Percentiles rank a stretch among this genome's conserved stretches.
Conservation (phyloP, 2,113 vertebrate species). For the Oryzias woworae region DNA sequence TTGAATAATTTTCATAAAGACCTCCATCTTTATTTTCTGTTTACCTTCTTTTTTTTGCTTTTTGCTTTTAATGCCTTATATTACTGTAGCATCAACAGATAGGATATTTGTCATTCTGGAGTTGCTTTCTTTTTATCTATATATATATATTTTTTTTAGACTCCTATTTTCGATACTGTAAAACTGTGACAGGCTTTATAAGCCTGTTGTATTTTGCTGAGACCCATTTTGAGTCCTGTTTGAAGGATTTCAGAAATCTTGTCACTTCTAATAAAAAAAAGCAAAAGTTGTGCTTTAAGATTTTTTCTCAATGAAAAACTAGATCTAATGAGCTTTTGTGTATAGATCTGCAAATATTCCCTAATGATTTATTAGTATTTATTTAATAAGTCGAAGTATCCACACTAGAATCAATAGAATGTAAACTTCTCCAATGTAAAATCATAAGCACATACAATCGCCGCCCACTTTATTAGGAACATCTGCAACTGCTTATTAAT, state of each 20-base stretch:
- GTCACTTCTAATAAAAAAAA: conserved; percentile 96
- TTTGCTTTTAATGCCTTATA: conserved; percentile 76
- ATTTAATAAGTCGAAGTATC: too few relatives aligned
- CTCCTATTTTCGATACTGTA: conserved; percentile 92
- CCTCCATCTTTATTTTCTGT: conserved; percentile 16
- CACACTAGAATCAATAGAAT: too few relatives aligned
- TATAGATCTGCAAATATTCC: too few relatives aligned
- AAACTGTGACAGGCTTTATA: conserved; percentile 97
- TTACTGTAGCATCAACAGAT: conserved; percentile 63
- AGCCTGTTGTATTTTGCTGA: conserved; percentile 97
- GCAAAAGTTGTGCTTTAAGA: conserved; percentile 60
- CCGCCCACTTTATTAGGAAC: too few relatives aligned
- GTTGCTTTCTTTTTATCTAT: conserved; percentile 84
- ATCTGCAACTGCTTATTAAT: too few relatives aligned
- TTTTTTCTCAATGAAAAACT: conserved; percentile 15
- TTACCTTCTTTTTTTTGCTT: conserved; percentile 70
- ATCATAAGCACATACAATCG: too few relatives aligned
- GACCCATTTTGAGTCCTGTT: conserved; percentile 85
- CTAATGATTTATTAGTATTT: too few relatives aligned
- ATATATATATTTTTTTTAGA: conserved; percentile 84
- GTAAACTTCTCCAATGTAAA: too few relatives aligned
- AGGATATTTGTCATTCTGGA: conserved; percentile 75
- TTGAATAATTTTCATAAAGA: conserved; percentile 47
- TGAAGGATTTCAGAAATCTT: conserved; percentile 84
- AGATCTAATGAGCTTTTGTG: too few relatives aligned